Conservation (phyloP, 2,888 invertebrate species). For the Trimorus sp. region DNA sequence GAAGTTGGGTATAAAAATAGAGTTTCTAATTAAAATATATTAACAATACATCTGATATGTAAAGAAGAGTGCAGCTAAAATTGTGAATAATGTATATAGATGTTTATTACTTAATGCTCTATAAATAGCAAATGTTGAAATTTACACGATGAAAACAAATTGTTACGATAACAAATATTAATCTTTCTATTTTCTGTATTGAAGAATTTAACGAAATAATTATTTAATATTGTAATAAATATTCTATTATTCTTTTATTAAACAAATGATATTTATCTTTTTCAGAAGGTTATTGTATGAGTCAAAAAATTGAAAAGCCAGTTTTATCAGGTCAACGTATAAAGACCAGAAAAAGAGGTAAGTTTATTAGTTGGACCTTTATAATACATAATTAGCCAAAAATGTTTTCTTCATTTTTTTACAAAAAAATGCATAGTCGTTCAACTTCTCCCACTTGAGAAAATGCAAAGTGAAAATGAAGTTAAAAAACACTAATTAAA, state of each 20-base stretch:
- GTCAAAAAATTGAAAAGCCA: constrained; percentile 99
- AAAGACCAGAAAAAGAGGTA: constrained; percentile 99
- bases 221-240: not conserved
- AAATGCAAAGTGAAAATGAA: too few relatives aligned
- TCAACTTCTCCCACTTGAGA: too few relatives aligned
- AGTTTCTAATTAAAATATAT: too few relatives aligned
- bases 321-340: constrained; percentile 99
- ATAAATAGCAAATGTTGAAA: constrained; percentile 50
- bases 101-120: constrained; percentile 44
- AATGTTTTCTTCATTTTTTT: not conserved
- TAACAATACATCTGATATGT: too few relatives aligned
- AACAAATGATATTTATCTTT: constrained; percentile 15
- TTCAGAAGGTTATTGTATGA: constrained; percentile 97
- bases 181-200: not conserved
- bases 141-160: constrained; percentile 36
- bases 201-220: not conserved
- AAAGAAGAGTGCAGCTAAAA: not conserved
- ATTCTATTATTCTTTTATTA: not conserved
- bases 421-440: too few relatives aligned
- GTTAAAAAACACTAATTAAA: too few relatives aligned
- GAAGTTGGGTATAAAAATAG: too few relatives aligned
- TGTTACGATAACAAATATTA: constrained; percentile 7
- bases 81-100: constrained; percentile 27
- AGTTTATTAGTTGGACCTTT: constrained; percentile 60
- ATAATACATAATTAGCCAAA: too few relatives aligned